Base-by-base conservation (phyloP, 2,113 vertebrate genomes). In the Xiphophorus couchianus region DNA sequence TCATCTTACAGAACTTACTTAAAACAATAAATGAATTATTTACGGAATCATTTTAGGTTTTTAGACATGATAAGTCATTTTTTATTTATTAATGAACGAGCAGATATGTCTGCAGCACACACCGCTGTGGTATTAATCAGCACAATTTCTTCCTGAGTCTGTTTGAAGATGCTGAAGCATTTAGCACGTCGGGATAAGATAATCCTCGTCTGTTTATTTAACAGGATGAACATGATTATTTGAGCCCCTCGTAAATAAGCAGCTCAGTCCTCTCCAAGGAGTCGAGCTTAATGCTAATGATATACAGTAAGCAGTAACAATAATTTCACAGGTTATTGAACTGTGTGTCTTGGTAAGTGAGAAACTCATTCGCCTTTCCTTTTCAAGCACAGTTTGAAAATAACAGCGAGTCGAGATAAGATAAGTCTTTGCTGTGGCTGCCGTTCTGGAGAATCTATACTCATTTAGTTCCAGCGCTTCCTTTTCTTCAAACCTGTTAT, bases 121-220 rank as follows among this genome's bases (percentile, higher is more conserved):
- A 69, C 4, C 60, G 29, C 48, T 62, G 61, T 35, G 70, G 61
- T 71, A 60, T 60, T 73, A 62, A 69, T 76, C 63, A 76, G 58
- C 48, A 17, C 42, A 30, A 33, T n/a, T 72, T 73, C 66, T 77
- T 28, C 19, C 28, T 58, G 62, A 37, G 73, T 68, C 28, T 76
- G 61, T 76, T 65, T 77, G 44, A 69, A 37, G 67, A 42, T 61
- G 67, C 72, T 58, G 19, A 14, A 74, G 60, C 71, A 67, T 76
- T 72, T 72, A 72, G 68, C 74, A 48, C 62, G 74, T 81, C 78
- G 66, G 75, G 71, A 68, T 54, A 3, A n/a, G 64, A 78, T 84
- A 80, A 90, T 88, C 83, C 48, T 3, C 11, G 37, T 35, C 70
- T 91, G 82, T 89, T 87, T 88, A 86, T 82, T 89, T 75, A 81